Base-by-base conservation (phyloP, 35 echinoderm and acorn worm genomes). In the Holothuria glaberrima region DNA sequence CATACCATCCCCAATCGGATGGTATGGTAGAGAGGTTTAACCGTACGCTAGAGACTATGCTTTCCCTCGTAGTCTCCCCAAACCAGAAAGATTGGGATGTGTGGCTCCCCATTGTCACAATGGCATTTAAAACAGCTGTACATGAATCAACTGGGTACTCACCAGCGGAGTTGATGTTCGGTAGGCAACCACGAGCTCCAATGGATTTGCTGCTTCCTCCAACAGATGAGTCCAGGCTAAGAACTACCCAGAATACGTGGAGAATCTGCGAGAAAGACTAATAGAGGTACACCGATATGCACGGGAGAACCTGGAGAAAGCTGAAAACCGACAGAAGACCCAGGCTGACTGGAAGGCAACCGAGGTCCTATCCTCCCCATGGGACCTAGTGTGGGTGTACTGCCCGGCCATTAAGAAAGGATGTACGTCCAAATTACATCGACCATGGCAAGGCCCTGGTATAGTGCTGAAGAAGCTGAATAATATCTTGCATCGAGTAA, bases 21-120 rank as follows among this genome's bases (percentile, higher is more conserved):
- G 80, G 90, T 25, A 85, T 86, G 80, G 81, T 91, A 31, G 90
- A 91, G 33, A 38, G 90, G 21, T 91, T 86, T 48, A 91, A 91
- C 34, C 79, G 82, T 1, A 91, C 80, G 0, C 44, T 91, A 1
- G 83, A 92, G 62, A 54, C 48, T 9, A 83, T 70, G 90, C 66
- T 86, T 22, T 85, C 78, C 19, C 18, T 60, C 13, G 27, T 75
- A n/a, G 69, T 76, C 12, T 20, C 33, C 5, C 31, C 65, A 4
- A 34, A 82, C 28, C 59, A 90, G 30, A n/a, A n/a, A n/a, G n/a
- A n/a, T n/a, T n/a, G n/a, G n/a, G n/a, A n/a, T n/a, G n/a, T n/a
- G n/a, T n/a, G 82, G 82, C 57, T 86, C 21, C 30, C 82, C 27
- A 25, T 60, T 29, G 82, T 61, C 20, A 35, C 9, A 4, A 12